phyloP scores from a whole-genome alignment of 1,140 invertebrate species.

The Bombus pyrosoma region DNA sequence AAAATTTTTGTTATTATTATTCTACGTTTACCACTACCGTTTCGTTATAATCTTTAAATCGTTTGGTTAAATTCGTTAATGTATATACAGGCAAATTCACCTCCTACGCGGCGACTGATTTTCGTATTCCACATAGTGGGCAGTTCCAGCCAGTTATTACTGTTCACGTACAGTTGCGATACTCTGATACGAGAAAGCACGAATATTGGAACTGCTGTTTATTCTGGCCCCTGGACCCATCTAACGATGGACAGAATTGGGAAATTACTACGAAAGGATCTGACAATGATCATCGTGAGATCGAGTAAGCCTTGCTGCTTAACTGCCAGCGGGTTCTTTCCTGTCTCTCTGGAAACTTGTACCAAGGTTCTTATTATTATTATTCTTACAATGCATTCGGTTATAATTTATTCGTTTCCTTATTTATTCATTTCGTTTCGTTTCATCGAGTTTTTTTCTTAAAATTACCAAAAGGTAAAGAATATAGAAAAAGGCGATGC shows the following conservation, averaged over 20 bases:
- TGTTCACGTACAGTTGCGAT: conserved; percentile 47
- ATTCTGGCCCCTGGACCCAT: conserved; percentile 36
- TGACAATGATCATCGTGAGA: conserved; percentile 49
- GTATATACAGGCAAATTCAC: neutral
- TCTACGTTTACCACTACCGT: neutral
- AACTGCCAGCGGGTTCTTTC: conserved; percentile 57
- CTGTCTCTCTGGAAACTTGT: conserved; percentile 59
- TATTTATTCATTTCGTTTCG: too few relatives aligned
- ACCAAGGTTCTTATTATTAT: conserved; percentile 20
- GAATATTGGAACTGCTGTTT: conserved; percentile 34
- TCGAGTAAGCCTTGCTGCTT: conserved; percentile 41
- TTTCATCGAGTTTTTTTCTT: too few relatives aligned
- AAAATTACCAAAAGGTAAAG: too few relatives aligned
- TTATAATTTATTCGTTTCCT: neutral
- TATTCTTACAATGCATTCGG: neutral
- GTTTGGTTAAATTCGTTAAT: neutral
- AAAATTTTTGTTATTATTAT: neutral
- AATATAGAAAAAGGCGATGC: too few relatives aligned
- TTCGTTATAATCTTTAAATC: neutral
- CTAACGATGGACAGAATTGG: conserved; percentile 16
- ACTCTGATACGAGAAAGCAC: conserved; percentile 55
- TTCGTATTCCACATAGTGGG: conserved; percentile 1
- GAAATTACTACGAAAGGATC: conserved; percentile 15
- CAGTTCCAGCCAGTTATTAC: neutral
- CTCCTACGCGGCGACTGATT: neutral